Evolutionary conservation across 2,797 vertebrate species (phyloP).

Genomic region (Scarus forsteni): DNA sequence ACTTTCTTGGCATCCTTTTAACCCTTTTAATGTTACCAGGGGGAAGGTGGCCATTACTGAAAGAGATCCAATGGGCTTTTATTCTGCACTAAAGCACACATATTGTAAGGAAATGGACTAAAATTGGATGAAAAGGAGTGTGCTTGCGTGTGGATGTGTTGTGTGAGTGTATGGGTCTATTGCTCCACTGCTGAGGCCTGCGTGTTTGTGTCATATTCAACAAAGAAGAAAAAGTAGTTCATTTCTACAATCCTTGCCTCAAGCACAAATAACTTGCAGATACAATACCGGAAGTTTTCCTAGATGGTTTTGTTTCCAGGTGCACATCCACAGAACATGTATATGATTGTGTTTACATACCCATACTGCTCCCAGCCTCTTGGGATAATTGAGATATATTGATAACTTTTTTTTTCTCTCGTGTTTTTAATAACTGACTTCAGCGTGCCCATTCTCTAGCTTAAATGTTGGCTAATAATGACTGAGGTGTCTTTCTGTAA

Average conservation of each 20-base stretch:
- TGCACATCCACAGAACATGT: conserved; percentile 6
- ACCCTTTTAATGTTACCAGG: conserved; percentile 13
- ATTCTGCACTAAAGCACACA: conserved; percentile 24
- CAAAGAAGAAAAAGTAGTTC: conserved; percentile 15
- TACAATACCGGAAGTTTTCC: conserved; percentile 11
- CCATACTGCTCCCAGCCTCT: too few relatives aligned
- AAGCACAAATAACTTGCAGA: conserved; percentile 16
- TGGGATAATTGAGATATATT: too few relatives aligned
- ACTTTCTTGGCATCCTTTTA: conserved; percentile 29
- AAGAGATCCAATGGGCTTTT: conserved; percentile 37
- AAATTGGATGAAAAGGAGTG: conserved; percentile 34
- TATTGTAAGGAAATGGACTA: conserved; percentile 37
- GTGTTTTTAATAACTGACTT: too few relatives aligned
- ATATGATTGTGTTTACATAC: background rate
- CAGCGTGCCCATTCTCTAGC: too few relatives aligned
- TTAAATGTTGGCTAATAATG: too few relatives aligned
- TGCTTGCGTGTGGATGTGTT: conserved; percentile 5
- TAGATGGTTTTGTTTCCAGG: conserved; percentile 24
- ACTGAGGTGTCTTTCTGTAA: too few relatives aligned
- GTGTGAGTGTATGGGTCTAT: background rate
- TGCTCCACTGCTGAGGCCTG: background rate
- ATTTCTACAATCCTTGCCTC: conserved; percentile 9
- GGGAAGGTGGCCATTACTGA: conserved; percentile 15
- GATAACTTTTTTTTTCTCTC: too few relatives aligned
- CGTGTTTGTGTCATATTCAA: background rate